Evolutionary conservation across 2,113 vertebrate genomes (phyloP).

Genomic region (Corvus cornix): DNA sequence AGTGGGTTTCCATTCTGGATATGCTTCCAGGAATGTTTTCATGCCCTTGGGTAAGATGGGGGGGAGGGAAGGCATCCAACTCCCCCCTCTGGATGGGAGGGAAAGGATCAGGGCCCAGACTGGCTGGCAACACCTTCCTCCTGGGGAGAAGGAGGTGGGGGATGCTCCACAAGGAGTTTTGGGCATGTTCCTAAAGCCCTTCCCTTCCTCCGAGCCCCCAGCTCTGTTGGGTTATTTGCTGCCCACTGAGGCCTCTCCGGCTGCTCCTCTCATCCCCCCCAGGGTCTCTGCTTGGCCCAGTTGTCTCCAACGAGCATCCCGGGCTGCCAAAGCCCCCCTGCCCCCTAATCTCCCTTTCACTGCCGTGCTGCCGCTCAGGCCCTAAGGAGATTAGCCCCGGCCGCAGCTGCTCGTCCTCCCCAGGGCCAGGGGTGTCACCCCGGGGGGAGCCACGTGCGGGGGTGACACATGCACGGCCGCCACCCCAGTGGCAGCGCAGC

Average conservation of each 20-base stretch:
- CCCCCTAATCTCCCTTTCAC: conserved; percentile 41
- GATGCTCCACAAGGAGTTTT: not conserved
- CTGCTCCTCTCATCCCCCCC: not conserved
- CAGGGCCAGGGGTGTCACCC: not conserved
- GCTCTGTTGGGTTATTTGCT: not conserved
- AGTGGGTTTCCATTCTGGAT: not conserved
- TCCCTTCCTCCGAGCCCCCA: not conserved
- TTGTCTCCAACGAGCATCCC: not conserved
- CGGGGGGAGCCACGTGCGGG: not conserved
- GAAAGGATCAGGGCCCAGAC: not conserved
- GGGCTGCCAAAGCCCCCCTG: not conserved
- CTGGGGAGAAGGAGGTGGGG: not conserved
- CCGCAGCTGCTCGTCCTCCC: not conserved
- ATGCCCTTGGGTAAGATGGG: rapidly evolving
- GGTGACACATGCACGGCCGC: not conserved
- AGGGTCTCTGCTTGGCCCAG: not conserved
- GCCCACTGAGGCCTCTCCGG: not conserved
- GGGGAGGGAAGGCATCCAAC: not conserved
- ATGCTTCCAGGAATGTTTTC: not conserved
- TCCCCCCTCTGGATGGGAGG: rapidly evolving
- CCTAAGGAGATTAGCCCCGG: conserved; percentile 29
- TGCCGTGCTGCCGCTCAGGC: not conserved
- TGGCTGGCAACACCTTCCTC: not conserved
- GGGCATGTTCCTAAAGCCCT: not conserved
- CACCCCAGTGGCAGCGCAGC: not conserved